These are phyloP conservation scores for Rhea pennata DNA, from an alignment of 2,113 vertebrate genomes.

Conservation along the genomic window DNA sequence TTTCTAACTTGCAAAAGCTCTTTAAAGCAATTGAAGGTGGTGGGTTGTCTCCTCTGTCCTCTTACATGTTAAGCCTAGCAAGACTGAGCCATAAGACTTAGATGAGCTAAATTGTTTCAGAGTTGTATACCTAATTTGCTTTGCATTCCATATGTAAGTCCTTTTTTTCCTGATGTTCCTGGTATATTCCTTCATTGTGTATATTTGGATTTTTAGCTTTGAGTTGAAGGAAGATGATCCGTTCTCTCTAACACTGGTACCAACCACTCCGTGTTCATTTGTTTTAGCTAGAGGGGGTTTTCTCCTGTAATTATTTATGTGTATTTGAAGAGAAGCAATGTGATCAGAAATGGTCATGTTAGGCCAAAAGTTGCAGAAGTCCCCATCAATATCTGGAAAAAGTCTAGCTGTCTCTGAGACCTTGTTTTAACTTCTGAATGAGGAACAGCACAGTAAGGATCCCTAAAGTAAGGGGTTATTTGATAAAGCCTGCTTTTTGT, in stretches of 20 bases:
- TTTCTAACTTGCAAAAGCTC: not conserved
- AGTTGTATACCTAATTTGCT: not conserved
- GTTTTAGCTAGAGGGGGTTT: not conserved
- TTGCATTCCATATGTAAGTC: not conserved
- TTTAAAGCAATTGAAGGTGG: not conserved
- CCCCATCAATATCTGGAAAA: not conserved
- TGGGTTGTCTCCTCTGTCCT: not conserved
- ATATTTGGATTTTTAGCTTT: not conserved
- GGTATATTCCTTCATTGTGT: not conserved
- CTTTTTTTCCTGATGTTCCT: not conserved
- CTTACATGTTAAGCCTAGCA: not conserved
- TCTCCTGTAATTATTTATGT: not conserved
- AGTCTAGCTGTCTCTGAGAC: not conserved
- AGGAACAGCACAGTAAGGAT: not conserved
- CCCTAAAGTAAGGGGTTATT: rapidly evolving
- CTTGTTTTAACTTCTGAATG: not conserved
- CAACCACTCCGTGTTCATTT: not conserved
- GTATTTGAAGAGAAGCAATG: not conserved
- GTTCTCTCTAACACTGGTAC: not conserved
- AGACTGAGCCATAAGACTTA: not conserved
- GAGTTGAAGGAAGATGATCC: not conserved
- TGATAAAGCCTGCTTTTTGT: not conserved
- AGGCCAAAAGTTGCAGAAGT: no score
- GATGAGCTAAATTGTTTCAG: not conserved
- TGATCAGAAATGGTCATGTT: not conserved